A percentile compares a stretch with the other conserved stretches of the same genome.
Evolutionary conservation across 2,888 invertebrate species (phyloP).

Genomic region (Magallana nippona): DNA sequence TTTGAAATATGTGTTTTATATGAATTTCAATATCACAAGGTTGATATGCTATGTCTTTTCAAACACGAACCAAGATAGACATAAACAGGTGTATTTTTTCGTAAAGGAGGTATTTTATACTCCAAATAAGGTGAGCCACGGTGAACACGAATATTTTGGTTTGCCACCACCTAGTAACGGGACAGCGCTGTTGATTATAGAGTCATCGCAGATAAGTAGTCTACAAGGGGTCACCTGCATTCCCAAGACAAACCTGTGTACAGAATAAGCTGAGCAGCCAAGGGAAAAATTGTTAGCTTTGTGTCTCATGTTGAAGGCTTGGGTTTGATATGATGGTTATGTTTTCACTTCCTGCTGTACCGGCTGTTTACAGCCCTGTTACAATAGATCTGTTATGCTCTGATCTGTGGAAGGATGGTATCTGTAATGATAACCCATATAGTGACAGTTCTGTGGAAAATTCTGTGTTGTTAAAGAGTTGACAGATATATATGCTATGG

Average conservation of each 20-base stretch:
- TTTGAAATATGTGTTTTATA: background rate
- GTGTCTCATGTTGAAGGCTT: background rate
- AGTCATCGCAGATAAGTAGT: background rate
- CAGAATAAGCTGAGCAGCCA: background rate
- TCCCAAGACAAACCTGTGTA: background rate
- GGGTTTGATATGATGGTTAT: background rate
- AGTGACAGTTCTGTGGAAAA: too few relatives aligned
- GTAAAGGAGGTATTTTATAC: background rate
- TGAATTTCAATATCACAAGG: too few relatives aligned
- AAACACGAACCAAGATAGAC: too few relatives aligned
- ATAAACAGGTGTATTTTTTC: background rate
- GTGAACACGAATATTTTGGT: constrained; percentile 9
- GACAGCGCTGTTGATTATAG: constrained; percentile 8
- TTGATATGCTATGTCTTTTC: too few relatives aligned
- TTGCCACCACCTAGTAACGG: constrained; percentile 3
- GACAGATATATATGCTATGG: too few relatives aligned
- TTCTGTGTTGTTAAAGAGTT: too few relatives aligned
- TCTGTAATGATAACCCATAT: background rate
- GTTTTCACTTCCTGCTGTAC: constrained; percentile 17
- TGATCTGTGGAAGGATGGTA: background rate
- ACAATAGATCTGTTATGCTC: background rate
- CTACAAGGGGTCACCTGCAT: constrained; percentile 19
- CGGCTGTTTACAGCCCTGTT: background rate
- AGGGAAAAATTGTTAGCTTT: background rate
- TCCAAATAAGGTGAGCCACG: background rate